Percentiles rank a stretch among this genome's conserved stretches.
phyloP scores from a whole-genome alignment of 2,113 vertebrate genomes.

The Melanerpes formicivorus region DNA sequence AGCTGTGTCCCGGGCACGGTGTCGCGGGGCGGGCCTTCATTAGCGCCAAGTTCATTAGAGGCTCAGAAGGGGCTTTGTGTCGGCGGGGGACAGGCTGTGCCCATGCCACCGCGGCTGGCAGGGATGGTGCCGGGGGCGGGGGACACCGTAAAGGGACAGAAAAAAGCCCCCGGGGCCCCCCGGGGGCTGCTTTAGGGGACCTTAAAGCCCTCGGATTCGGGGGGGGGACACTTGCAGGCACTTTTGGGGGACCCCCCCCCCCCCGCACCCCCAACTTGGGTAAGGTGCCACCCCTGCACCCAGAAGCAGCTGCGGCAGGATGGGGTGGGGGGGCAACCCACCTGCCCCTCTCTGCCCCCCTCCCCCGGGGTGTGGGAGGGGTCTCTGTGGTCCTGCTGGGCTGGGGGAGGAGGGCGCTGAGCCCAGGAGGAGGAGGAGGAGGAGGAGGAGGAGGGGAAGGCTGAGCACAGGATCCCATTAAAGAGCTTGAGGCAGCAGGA shows the following conservation, averaged over 20 bases:
- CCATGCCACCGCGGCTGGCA: no score
- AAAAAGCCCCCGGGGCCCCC: no score
- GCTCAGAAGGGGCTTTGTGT: conserved; percentile 32
- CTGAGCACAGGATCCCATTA: neutral
- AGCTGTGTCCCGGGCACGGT: no score
- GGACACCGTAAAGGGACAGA: no score
- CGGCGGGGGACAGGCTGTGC: neutral
- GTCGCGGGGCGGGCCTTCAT: neutral
- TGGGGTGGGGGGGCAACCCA: neutral
- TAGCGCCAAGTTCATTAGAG: conserved; percentile 36
- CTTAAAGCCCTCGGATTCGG: no score
- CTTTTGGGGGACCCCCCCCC: no score
- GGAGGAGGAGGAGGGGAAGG: neutral
- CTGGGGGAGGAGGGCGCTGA: neutral
- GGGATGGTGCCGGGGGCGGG: no score
- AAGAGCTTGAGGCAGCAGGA: conserved; percentile 3
- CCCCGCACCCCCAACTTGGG: neutral
- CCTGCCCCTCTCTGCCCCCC: neutral
- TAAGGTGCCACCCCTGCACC: neutral
- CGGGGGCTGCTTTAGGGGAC: no score
- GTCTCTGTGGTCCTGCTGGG: neutral
- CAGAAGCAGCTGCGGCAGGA: neutral
- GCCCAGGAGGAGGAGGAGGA: neutral
- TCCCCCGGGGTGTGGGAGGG: neutral
- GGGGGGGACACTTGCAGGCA: neutral